phyloP scores from a whole-genome alignment of 2,888 invertebrate species.

The Apodemia zela region DNA sequence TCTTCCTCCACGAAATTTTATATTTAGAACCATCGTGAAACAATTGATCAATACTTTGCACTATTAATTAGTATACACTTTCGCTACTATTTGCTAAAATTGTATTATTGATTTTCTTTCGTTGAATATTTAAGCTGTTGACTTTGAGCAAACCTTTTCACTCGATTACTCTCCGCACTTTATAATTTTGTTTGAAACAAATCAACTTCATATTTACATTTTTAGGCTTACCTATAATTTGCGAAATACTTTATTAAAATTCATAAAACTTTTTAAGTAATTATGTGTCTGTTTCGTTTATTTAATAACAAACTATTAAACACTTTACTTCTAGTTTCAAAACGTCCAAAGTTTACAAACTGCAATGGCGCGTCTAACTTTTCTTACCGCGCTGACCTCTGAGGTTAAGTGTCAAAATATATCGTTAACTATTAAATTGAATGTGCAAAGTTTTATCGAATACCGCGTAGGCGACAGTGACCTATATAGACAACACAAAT shows the following conservation, averaged over 20 bases:
- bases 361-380: neutral
- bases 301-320: neutral
- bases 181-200: conserved; percentile 1
- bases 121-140: neutral
- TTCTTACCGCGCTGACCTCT: conserved; percentile 4
- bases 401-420: neutral
- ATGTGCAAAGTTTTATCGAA: conserved; percentile 68
- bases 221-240: too few relatives aligned
- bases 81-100: conserved; percentile 41
- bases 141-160: conserved; percentile 5
- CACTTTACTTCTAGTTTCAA: neutral
- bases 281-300: neutral
- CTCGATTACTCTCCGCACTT: conserved; percentile 10
- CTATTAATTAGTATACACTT: conserved; percentile 71
- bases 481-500: conserved; percentile 60
- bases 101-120: conserved; percentile 16
- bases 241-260: neutral
- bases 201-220: neutral
- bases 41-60: conserved; percentile 79
- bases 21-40: conserved; percentile 79
- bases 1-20: conserved; percentile 77
- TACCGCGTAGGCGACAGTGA: conserved; percentile 75
- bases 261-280: neutral
- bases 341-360: neutral
- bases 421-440: conserved; percentile 34